phyloP scores from a whole-genome alignment of 2,113 vertebrate species.

The Phocoena sinus region DNA sequence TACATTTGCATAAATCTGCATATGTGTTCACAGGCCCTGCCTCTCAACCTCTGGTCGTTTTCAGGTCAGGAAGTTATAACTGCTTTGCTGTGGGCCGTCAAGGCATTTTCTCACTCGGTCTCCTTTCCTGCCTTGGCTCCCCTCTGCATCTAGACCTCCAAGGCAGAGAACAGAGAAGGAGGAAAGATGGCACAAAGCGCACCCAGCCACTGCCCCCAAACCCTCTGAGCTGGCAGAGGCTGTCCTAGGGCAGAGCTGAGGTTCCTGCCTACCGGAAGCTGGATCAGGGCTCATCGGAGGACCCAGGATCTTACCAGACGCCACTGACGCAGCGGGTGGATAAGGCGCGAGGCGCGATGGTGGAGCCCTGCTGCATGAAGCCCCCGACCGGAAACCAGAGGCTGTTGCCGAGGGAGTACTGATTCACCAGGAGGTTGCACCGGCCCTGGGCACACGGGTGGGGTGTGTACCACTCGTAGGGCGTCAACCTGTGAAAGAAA shows the following conservation, averaged over 20 bases:
- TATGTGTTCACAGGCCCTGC: neutral
- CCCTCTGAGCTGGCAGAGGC: neutral
- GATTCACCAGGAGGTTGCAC: constrained; percentile 95
- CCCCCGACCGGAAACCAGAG: constrained; percentile 98
- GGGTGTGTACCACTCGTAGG: constrained; percentile 98
- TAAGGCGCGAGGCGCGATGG: constrained; percentile 95
- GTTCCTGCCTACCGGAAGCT: neutral
- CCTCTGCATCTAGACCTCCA: neutral
- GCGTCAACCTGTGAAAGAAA: constrained; percentile 86
- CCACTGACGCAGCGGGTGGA: constrained; percentile 97
- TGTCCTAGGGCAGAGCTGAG: fast-evolving
- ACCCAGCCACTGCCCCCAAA: neutral
- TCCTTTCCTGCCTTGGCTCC: neutral
- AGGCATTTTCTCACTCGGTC: neutral
- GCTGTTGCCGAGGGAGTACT: constrained; percentile 97
- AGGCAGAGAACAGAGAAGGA: neutral
- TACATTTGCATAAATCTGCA: neutral
- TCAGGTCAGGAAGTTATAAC: neutral
- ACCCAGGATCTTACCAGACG: constrained; percentile 90
- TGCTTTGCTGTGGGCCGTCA: neutral
- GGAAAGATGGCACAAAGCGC: neutral
- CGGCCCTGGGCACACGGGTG: constrained; percentile 94
- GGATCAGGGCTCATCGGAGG: neutral
- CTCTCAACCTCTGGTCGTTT: neutral
- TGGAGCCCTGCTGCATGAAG: constrained; percentile 99